Conservation (phyloP, 2,113 vertebrate species). For the Notiomystis cincta region DNA sequence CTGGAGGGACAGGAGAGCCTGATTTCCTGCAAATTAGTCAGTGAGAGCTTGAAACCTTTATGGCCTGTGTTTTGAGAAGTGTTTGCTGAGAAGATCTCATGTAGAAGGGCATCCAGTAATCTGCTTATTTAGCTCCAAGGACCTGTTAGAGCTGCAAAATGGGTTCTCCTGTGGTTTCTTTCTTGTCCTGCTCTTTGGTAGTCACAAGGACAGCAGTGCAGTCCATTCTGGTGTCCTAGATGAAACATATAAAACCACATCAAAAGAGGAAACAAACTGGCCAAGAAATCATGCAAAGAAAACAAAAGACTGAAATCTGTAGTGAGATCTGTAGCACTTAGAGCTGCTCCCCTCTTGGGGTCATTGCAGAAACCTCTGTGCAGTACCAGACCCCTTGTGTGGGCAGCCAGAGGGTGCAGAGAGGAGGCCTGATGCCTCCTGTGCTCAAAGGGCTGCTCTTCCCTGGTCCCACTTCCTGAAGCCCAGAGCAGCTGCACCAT, state of each 20-base stretch:
- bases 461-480: not conserved
- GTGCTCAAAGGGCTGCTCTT: not conserved
- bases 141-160: not conserved
- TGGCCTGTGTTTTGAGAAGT: not conserved
- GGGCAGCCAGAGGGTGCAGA: not conserved
- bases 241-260: not conserved
- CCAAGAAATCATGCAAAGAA: not conserved
- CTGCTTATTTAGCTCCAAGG: not conserved
- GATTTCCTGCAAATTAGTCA: not conserved
- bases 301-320: not conserved
- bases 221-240: not conserved
- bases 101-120: not conserved
- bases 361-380: not conserved
- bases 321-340: not conserved
- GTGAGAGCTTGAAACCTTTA: not conserved
- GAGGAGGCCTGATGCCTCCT: not conserved
- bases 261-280: not conserved
- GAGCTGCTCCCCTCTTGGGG: not conserved
- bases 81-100: not conserved
- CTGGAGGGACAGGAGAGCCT: not conserved
- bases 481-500: rapidly evolving
- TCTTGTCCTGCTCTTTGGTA: not conserved
- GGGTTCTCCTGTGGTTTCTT: not conserved
- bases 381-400: not conserved
- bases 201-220: not conserved